These are phyloP conservation scores for Idris sp. DNA, from an alignment of 1,140 invertebrate genomes.

Conservation along the genomic window DNA sequence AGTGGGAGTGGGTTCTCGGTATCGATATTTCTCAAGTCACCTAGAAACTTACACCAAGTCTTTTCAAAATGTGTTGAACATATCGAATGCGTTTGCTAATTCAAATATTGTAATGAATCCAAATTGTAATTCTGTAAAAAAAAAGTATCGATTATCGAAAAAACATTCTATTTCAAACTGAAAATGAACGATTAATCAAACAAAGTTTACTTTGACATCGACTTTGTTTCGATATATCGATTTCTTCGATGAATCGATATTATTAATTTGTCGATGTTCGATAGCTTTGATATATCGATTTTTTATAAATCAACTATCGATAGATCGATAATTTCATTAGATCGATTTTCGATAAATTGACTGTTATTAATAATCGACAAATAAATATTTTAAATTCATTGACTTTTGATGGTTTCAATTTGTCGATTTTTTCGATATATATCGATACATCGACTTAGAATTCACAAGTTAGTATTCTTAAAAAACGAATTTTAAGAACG, in stretches of 20 bases:
- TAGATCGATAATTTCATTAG: conserved; percentile 8
- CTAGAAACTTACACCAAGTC: not conserved
- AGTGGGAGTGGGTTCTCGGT: conserved; percentile 35
- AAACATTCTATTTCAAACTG: conserved; percentile 39
- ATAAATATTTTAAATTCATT: not conserved
- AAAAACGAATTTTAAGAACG: conserved; percentile 1
- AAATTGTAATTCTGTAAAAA: not conserved
- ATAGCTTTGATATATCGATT: conserved; percentile 8
- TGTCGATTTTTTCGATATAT: not conserved
- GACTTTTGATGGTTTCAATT: not conserved
- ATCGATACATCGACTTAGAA: not conserved
- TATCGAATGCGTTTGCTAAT: conserved; percentile 25
- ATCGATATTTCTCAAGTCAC: conserved; percentile 10
- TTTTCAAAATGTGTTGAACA: conserved; percentile 28
- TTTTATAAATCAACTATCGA: not conserved
- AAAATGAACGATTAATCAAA: conserved; percentile 36
- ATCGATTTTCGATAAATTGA: conserved; percentile 5
- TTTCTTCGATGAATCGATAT: conserved; percentile 2
- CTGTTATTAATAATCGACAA: conserved; percentile 1
- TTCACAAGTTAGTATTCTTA: not conserved
- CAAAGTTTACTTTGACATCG: no score
- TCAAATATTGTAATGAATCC: no score
- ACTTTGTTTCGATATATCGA: not conserved
- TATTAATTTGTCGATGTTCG: not conserved
- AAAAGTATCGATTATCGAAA: conserved; percentile 35